Evolutionary conservation across 2,113 vertebrate genomes (phyloP).

Genomic region (Acrocephalus kingi): DNA sequence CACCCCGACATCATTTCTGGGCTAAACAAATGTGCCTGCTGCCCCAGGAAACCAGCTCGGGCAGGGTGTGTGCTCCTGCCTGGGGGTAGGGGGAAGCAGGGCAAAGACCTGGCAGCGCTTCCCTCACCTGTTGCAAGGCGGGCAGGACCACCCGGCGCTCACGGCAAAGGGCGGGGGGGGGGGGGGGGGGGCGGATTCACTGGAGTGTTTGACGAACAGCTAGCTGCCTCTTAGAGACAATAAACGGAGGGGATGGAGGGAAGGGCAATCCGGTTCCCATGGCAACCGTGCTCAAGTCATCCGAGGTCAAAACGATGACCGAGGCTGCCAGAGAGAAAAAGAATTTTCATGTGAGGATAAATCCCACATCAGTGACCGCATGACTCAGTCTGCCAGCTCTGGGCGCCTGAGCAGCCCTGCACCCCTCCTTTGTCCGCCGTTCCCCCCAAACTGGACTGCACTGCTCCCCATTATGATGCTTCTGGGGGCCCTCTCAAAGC

Average conservation of each 20-base stretch:
- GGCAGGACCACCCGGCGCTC: background rate
- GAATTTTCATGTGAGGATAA: background rate
- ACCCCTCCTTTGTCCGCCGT: accelerated
- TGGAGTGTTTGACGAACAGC: accelerated
- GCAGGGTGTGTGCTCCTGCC: background rate
- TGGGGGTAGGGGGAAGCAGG: background rate
- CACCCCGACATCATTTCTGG: background rate
- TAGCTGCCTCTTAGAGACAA: background rate
- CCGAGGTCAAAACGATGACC: slow-evolving; percentile 7
- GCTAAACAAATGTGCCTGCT: background rate
- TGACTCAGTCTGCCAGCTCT: background rate
- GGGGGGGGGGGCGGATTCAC: background rate
- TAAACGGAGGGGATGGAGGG: background rate
- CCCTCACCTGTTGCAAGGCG: background rate
- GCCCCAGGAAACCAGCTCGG: background rate
- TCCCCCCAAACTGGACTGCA: background rate
- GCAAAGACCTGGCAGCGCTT: background rate
- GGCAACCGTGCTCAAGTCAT: background rate
- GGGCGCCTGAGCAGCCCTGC: background rate
- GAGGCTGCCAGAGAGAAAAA: background rate
- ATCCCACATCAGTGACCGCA: background rate
- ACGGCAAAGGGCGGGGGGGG: background rate
- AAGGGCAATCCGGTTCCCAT: background rate
- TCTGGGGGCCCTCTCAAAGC: background rate
- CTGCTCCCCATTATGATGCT: accelerated